phyloP scores from a whole-genome alignment of 2,888 invertebrate species.

The Spodoptera picta region DNA sequence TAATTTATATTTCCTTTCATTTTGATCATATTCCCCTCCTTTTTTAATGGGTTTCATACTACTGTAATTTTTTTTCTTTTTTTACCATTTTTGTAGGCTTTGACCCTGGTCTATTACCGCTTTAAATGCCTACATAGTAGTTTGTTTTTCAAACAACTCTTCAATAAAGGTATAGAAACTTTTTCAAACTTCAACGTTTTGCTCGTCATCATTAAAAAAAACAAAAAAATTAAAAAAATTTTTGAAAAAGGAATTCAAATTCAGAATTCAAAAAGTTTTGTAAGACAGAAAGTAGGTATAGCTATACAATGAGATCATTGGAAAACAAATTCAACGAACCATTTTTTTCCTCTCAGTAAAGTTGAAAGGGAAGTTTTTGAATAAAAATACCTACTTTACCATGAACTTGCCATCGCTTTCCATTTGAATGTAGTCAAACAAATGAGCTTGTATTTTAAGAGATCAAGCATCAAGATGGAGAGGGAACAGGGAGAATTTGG shows the following conservation, averaged over 20 bases:
- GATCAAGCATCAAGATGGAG: slow-evolving; percentile 45
- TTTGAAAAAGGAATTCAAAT: too few species aligned
- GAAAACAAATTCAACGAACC: slow-evolving; percentile 54
- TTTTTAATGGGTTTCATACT: too few species aligned
- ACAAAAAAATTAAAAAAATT: too few species aligned
- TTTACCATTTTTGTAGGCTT: too few species aligned
- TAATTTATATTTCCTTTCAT: too few species aligned
- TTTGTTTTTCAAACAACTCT: slow-evolving; percentile 9
- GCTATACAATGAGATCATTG: slow-evolving; percentile 39
- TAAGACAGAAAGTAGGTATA: slow-evolving; percentile 19
- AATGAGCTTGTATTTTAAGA: slow-evolving; percentile 51
- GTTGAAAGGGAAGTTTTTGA: slow-evolving; percentile 45
- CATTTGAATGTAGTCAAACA: slow-evolving; percentile 48
- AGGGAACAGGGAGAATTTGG: slow-evolving; percentile 31
- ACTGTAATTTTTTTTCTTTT: too few species aligned
- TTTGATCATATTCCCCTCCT: too few species aligned
- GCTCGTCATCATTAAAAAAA: slow-evolving; percentile 32
- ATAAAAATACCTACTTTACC: slow-evolving; percentile 45
- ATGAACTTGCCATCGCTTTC: slow-evolving; percentile 42
- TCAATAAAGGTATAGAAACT: slow-evolving; percentile 30
- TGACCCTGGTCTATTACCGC: too few species aligned
- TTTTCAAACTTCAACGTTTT: slow-evolving; percentile 21
- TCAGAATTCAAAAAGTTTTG: slow-evolving; percentile 36
- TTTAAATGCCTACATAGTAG: slow-evolving; percentile 5
- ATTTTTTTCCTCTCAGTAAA: slow-evolving; percentile 41